Evolutionary conservation across 1,140 invertebrate genomes (phyloP).

Genomic region (Ceratosolen fusciceps): DNA sequence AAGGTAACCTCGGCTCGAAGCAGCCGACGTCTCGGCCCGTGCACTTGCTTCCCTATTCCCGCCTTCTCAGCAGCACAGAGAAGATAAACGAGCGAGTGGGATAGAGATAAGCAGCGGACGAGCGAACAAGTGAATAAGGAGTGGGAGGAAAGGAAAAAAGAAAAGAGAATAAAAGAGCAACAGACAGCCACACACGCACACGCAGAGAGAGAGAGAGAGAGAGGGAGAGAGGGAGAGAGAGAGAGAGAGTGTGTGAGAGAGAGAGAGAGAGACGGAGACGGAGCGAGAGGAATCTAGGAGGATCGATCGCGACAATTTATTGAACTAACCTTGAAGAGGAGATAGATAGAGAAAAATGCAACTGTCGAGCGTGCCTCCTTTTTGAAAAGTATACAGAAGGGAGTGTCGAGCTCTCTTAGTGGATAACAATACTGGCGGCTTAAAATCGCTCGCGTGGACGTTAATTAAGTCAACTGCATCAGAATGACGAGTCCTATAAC

Average conservation of each 20-base stretch:
- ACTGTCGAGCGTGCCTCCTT: constrained; percentile 13
- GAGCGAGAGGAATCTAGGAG: constrained; percentile 8
- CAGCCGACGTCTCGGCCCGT: constrained; percentile 45
- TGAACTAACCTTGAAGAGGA: constrained; percentile 34
- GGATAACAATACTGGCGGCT: not conserved
- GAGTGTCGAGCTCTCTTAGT: not conserved
- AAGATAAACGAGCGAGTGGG: not conserved
- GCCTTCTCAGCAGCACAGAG: not conserved
- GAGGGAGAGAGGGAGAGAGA: constrained; percentile 12
- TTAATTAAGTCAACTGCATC: not conserved
- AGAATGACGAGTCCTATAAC: constrained; percentile 46
- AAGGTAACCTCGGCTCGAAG: constrained; percentile 11
- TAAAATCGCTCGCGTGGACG: constrained; percentile 6
- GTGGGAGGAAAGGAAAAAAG: not conserved
- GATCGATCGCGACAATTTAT: constrained; percentile 28
- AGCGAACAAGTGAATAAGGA: not conserved
- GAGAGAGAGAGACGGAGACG: not conserved
- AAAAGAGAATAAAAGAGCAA: not conserved
- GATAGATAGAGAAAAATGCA: constrained; percentile 32
- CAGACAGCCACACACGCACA: not conserved
- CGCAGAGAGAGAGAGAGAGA: constrained; percentile 5
- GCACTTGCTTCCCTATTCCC: not conserved
- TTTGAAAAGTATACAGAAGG: constrained; percentile 32
- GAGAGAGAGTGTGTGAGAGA: not conserved
- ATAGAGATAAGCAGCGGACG: not conserved